A percentile compares a stretch with the other conserved stretches of the same genome.
Evolutionary conservation across 2,888 invertebrate species (phyloP).

Genomic region (Lasioglossum figueresi): DNA sequence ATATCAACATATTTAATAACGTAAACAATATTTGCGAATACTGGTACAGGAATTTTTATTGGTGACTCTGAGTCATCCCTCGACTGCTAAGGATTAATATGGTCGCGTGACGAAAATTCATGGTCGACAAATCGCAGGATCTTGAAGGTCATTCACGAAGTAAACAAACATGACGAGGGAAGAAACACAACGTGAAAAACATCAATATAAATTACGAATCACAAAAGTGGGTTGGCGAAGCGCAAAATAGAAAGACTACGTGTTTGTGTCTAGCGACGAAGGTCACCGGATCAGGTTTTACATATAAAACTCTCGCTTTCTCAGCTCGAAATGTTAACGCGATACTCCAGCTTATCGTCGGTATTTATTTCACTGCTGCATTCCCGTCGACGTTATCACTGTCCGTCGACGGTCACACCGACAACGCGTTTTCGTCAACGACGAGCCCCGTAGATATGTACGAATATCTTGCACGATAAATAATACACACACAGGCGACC

Average conservation of each 20-base stretch:
- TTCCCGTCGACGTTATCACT: slow-evolving; percentile 21
- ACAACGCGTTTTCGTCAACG: neutral
- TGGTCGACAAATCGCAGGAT: too few relatives aligned
- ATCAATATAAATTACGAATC: neutral
- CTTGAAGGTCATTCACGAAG: too few relatives aligned
- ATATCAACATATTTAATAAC: too few relatives aligned
- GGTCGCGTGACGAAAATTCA: too few relatives aligned
- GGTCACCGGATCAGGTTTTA: slow-evolving; percentile 48
- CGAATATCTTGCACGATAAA: slow-evolving; percentile 8
- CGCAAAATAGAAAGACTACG: neutral
- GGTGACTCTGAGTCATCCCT: too few relatives aligned
- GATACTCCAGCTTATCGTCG: slow-evolving; percentile 53
- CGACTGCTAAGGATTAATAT: too few relatives aligned
- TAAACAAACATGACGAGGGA: too few relatives aligned
- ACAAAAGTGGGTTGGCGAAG: neutral
- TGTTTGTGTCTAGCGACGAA: slow-evolving; percentile 50
- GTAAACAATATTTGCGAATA: too few relatives aligned
- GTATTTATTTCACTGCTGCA: slow-evolving; percentile 53
- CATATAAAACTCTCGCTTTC: slow-evolving; percentile 60
- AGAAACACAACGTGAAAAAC: neutral
- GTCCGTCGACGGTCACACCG: neutral
- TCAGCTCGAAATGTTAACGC: slow-evolving; percentile 57
- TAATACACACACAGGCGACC: neutral
- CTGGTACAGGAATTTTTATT: too few relatives aligned
- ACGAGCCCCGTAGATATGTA: slow-evolving; percentile 1